Evolutionary conservation across 1,140 invertebrate genomes (phyloP), one percentile per base, ranked within the genome.

Genomic region (Cheumatopsyche charites): DNA sequence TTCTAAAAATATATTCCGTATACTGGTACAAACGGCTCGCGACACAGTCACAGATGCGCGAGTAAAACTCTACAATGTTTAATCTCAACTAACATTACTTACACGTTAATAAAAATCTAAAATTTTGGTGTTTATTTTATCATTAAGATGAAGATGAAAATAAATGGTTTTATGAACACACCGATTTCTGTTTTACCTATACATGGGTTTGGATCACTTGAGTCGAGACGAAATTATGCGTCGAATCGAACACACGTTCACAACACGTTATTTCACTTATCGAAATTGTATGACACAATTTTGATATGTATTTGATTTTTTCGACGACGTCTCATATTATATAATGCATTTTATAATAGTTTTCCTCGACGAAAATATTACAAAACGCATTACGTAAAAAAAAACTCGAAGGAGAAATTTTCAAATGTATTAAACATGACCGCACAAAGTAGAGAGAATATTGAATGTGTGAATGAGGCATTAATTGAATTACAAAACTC

Each of bases 101-200:
- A 36, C n/a, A 36, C 29, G 9, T 36, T 36, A 36, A 36, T 36
- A 36, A 36, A 65, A 65, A 36, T 6, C 43, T 6, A 43, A 36
- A 65, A 65, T 42, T 65, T 65, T 65, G 62, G 62, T 65, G 62
- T 65, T 65, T 65, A 42, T 12, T 42, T 65, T 36, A 65, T n/a
- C 1, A 43, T 65, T 36, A 42, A 13, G 13, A 13, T 61, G 23
- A 21, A 19, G 23, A 61, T 25, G 29, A 65, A 41, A 65, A 65
- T 4, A 3, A n/a, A n/a, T n/a, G n/a, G 9, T 21, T 36, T 17
- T 36, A 15, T 42, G 62, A 65, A 65, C 62, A 65, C 36, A 42
- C 29, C 9, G 29, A 4, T 36, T 36, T 9, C 29, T 36, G 29
- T 9, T 36, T 36, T 36, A 36, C 3, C 9, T 4, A 36, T 36